Evolutionary conservation across 2,888 invertebrate genomes (phyloP).

Genomic region (Agrotis ipsilon): DNA sequence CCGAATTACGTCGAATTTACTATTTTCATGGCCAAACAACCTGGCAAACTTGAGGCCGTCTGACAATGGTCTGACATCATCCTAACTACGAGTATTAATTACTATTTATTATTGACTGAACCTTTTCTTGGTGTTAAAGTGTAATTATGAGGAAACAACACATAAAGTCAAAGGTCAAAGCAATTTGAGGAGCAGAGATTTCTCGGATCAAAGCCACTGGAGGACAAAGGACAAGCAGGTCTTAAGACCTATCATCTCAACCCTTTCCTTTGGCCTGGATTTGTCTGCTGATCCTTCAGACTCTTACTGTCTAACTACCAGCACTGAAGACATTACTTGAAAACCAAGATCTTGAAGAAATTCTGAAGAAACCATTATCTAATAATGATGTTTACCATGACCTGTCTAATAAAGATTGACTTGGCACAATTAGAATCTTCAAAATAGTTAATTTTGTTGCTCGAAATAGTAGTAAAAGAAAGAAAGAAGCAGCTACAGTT

Average conservation of each 20-base stretch:
- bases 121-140: conserved; percentile 3
- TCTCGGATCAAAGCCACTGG: too few species aligned
- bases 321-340: background rate
- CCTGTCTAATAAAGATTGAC: background rate
- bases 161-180: background rate
- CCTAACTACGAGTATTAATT: background rate
- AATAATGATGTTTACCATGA: background rate
- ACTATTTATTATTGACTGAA: conserved; percentile 9
- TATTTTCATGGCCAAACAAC: conserved; percentile 31
- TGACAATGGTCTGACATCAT: conserved; percentile 50
- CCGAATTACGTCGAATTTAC: conserved; percentile 13
- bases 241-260: too few species aligned
- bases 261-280: too few species aligned
- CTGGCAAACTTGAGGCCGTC: conserved; percentile 30
- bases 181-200: background rate
- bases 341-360: background rate
- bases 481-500: background rate
- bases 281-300: too few species aligned
- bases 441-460: background rate
- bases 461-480: background rate
- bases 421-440: background rate
- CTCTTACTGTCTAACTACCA: too few species aligned
- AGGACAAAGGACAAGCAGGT: too few species aligned
- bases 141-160: conserved; percentile 13
- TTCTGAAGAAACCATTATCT: background rate